These are phyloP conservation scores for Numenius phaeopus DNA, from an alignment of 2,797 vertebrate genomes.

Conservation along the genomic window DNA sequence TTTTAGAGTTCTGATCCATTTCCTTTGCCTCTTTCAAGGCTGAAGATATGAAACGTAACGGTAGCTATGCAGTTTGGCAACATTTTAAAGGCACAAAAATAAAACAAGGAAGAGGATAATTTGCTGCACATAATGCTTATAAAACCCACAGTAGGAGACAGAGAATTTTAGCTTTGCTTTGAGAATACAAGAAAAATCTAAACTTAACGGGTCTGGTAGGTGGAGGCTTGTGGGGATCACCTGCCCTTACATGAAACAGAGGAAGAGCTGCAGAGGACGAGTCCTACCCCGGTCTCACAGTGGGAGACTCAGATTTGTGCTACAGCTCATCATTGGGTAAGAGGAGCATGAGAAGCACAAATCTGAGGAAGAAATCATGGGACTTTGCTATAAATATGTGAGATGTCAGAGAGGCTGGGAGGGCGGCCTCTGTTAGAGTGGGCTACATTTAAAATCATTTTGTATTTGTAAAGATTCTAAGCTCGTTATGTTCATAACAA, in stretches of 20 bases:
- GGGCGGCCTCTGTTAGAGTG: neutral
- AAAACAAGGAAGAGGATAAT: rapidly evolving
- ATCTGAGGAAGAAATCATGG: neutral
- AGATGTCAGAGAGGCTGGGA: neutral
- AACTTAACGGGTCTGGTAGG: neutral
- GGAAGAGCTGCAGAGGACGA: neutral
- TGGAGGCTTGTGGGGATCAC: neutral
- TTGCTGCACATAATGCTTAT: neutral
- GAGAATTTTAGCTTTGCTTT: neutral
- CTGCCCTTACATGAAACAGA: neutral
- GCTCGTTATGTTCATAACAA: neutral
- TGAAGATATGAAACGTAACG: neutral
- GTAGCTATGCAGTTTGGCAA: neutral
- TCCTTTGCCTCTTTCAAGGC: neutral
- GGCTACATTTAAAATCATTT: neutral
- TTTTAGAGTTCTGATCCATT: neutral
- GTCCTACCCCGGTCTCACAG: neutral
- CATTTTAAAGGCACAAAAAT: neutral
- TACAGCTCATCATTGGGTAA: neutral
- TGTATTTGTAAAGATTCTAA: neutral
- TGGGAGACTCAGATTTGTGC: neutral
- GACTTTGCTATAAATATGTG: neutral
- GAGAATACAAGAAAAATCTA: neutral
- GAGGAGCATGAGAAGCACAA: neutral
- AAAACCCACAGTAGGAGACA: neutral